Evolutionary conservation across 2,888 invertebrate genomes (phyloP).

Genomic region (Zygaena filipendulae): DNA sequence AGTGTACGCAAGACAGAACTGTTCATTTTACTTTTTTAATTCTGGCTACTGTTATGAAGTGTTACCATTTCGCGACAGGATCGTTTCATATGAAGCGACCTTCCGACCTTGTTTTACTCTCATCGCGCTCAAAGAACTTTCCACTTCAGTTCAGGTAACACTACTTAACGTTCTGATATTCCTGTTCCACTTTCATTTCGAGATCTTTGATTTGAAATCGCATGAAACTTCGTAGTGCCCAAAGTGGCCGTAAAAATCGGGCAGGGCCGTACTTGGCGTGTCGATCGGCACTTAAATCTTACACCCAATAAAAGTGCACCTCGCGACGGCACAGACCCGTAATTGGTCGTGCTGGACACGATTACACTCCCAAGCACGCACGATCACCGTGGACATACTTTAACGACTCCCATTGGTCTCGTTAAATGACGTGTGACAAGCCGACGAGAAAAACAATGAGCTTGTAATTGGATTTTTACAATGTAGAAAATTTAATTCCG

Average conservation of each 20-base stretch:
- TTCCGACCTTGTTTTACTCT: too few species aligned
- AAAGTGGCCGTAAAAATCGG: slow-evolving; percentile 55
- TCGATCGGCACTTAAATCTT: slow-evolving; percentile 64
- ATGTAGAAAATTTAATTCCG: slow-evolving; percentile 38
- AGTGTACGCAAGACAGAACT: too few species aligned
- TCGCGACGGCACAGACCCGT: slow-evolving; percentile 42
- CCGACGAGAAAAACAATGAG: slow-evolving; percentile 46
- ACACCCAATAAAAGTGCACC: slow-evolving; percentile 65
- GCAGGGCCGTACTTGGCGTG: slow-evolving; percentile 46
- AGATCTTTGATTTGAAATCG: too few species aligned
- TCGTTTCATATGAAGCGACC: too few species aligned
- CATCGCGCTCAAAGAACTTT: too few species aligned
- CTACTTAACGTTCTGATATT: too few species aligned
- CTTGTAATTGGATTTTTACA: slow-evolving; percentile 56
- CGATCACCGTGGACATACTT: slow-evolving; percentile 42
- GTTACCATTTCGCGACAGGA: too few species aligned
- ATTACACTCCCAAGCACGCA: slow-evolving; percentile 30
- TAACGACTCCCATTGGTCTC: slow-evolving; percentile 60
- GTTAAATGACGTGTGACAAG: slow-evolving; percentile 61
- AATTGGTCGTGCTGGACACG: slow-evolving; percentile 56
- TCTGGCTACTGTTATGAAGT: too few species aligned
- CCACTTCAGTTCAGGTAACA: too few species aligned
- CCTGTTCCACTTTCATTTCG: too few species aligned
- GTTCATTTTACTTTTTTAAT: too few species aligned
- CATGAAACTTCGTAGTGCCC: too few species aligned